Conservation (phyloP, 1,140 invertebrate genomes). For the Stenopsyche tienmushanensis region DNA sequence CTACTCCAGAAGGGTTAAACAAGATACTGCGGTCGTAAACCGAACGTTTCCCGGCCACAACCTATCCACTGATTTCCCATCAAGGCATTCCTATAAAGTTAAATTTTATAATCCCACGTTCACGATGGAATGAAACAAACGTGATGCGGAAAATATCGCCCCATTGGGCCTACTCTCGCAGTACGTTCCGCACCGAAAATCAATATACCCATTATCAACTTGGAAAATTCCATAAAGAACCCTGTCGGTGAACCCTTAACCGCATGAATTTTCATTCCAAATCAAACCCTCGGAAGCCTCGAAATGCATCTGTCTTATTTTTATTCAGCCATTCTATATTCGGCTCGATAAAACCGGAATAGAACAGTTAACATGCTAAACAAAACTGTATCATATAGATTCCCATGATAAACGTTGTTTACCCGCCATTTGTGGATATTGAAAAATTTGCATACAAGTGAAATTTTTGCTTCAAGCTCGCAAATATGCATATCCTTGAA, state of each 20-base stretch:
- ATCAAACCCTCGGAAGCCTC: no score
- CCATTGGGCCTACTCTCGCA: neutral
- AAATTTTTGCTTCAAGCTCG: neutral
- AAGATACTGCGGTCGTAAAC: neutral
- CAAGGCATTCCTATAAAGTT: neutral
- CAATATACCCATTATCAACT: no score
- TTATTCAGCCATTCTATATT: no score
- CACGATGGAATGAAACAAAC: neutral
- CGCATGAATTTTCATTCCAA: no score
- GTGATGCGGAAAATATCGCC: neutral
- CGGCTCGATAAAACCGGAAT: no score
- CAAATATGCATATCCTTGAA: neutral
- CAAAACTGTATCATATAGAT: no score
- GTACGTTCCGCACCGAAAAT: neutral
- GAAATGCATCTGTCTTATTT: no score
- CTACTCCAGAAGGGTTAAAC: neutral
- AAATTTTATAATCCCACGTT: neutral
- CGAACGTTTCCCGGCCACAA: neutral
- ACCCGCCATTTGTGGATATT: neutral
- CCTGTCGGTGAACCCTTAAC: no score
- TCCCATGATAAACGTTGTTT: no score
- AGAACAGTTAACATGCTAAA: neutral
- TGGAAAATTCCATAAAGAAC: no score
- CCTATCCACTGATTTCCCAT: neutral
- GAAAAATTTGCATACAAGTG: conserved; percentile 1